phyloP scores from a whole-genome alignment of 2,113 vertebrate species.

The Fulmarus glacialis region DNA sequence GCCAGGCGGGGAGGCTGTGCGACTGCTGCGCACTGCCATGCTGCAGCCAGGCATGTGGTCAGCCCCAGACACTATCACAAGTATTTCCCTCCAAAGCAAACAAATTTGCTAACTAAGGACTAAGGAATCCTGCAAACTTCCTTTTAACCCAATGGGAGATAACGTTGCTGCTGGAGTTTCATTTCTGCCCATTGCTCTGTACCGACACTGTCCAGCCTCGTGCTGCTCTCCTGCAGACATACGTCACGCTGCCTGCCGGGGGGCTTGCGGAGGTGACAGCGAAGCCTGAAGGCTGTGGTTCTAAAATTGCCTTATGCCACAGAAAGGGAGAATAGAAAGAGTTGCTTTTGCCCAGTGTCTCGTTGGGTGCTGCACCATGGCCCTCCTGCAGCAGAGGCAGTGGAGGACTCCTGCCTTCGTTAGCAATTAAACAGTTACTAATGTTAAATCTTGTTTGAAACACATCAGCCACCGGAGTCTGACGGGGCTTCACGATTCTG shows the following conservation, averaged over 20 bases:
- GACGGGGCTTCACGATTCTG: accelerated
- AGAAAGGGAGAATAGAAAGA: neutral
- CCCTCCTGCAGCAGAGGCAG: neutral
- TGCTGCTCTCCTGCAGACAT: neutral
- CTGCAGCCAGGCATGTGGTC: neutral
- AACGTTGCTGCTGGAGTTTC: neutral
- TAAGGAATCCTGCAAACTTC: neutral
- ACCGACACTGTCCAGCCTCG: accelerated
- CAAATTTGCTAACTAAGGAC: neutral
- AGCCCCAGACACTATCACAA: neutral
- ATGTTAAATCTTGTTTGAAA: neutral
- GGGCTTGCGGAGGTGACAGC: accelerated
- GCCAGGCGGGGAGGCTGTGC: neutral
- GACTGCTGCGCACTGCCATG: neutral
- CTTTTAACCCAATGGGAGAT: neutral
- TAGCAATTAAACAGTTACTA: neutral
- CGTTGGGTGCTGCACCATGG: accelerated
- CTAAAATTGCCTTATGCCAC: neutral
- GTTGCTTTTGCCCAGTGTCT: accelerated
- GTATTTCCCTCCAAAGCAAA: slow-evolving; percentile 5
- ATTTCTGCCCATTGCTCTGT: neutral
- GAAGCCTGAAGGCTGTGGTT: neutral
- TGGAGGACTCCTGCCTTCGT: neutral
- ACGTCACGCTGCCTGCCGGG: accelerated
- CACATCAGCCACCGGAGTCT: neutral